phyloP scores from a whole-genome alignment of 1,140 invertebrate genomes.

The Chelonus insularis region DNA sequence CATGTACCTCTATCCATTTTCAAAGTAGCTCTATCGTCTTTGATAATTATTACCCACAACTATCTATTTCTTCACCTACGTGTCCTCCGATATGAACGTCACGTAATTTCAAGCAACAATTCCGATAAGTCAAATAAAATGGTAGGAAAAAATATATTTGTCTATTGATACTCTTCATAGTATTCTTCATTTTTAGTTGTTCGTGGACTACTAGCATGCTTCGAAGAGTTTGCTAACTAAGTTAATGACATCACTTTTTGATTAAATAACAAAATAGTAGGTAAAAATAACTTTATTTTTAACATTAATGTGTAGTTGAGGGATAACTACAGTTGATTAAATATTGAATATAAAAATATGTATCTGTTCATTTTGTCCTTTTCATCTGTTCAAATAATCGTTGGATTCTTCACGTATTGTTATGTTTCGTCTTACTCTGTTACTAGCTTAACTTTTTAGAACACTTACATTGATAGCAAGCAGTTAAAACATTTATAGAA shows the following conservation, averaged over 20 bases:
- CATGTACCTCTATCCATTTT: neutral
- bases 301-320: too few species aligned
- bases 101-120: constrained; percentile 8
- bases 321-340: constrained; percentile 9
- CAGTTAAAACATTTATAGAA: neutral
- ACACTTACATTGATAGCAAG: neutral
- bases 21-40: constrained; percentile 8
- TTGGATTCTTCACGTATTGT: neutral
- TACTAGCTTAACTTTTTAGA: neutral
- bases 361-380: neutral
- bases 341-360: neutral
- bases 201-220: neutral
- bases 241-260: neutral
- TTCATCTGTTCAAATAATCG: constrained; percentile 23
- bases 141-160: neutral
- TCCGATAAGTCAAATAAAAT: constrained; percentile 1
- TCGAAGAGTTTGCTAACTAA: neutral
- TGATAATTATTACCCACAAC: constrained; percentile 20
- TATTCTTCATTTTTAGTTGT: neutral
- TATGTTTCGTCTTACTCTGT: neutral
- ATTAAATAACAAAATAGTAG: neutral
- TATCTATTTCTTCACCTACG: constrained; percentile 23
- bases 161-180: neutral
- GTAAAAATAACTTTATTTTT: too few species aligned
- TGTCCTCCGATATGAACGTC: constrained; percentile 17